A percentile compares a stretch with the other conserved stretches of the same genome.
phyloP scores from a whole-genome alignment of 2,888 invertebrate genomes.

The Sarcophaga caerulescens region DNA sequence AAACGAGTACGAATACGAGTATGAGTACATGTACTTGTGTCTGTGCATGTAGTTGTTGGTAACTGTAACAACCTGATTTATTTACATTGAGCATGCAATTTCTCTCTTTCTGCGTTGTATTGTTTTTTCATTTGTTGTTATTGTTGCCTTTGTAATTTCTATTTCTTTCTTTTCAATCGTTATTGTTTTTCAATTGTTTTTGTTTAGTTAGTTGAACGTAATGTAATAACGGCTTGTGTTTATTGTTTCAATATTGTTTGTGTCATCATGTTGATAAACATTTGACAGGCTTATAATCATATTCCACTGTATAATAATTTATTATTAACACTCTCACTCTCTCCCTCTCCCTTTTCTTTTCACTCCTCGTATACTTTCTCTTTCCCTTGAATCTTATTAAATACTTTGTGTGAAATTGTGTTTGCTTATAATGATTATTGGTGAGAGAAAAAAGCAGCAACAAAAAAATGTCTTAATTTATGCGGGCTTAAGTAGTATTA shows the following conservation, averaged over 20 bases:
- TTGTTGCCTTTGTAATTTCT: slow-evolving; percentile 6
- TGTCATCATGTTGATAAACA: slow-evolving; percentile 60
- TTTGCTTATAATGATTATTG: slow-evolving; percentile 23
- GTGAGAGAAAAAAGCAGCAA: not conserved
- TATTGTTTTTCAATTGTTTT: not conserved
- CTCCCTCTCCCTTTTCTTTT: not conserved
- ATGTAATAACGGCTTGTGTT: slow-evolving; percentile 60
- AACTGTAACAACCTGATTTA: slow-evolving; percentile 41
- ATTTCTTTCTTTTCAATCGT: slow-evolving; percentile 1
- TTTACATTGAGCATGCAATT: slow-evolving; percentile 44
- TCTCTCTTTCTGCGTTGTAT: not conserved
- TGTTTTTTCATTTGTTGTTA: slow-evolving; percentile 9
- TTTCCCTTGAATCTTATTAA: not conserved
- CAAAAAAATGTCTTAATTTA: slow-evolving; percentile 60
- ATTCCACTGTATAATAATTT: slow-evolving; percentile 30
- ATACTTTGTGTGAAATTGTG: not conserved
- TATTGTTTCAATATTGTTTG: slow-evolving; percentile 52
- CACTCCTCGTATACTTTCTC: not conserved
- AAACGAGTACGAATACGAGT: no score
- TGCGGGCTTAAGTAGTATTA: slow-evolving; percentile 46
- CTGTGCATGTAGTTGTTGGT: not conserved
- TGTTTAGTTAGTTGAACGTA: slow-evolving; percentile 7
- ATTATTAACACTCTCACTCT: not conserved
- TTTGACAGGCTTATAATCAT: slow-evolving; percentile 47
- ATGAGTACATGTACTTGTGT: no score